Conservation (phyloP, 2,113 vertebrate species). For the Todiramphus chloris region DNA sequence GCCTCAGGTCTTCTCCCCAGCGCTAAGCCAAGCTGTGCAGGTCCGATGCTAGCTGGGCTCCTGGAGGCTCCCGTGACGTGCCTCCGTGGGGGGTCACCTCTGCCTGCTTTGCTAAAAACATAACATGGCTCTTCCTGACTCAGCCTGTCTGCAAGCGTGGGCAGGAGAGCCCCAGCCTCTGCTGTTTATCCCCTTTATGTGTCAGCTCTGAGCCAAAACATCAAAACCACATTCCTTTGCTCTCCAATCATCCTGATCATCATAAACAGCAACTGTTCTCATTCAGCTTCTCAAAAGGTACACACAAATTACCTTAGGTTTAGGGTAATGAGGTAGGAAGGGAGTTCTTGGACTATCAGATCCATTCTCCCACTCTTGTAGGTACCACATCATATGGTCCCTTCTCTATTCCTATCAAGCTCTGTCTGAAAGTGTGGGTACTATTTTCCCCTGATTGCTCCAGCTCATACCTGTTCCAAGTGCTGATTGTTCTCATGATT, state of each 20-base stretch:
- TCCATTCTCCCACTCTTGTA: neutral
- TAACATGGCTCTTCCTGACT: neutral
- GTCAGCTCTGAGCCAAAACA: slow-evolving; percentile 22
- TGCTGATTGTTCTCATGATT: neutral
- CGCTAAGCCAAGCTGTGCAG: neutral
- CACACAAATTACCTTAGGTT: neutral
- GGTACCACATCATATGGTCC: slow-evolving; percentile 16
- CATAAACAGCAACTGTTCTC: slow-evolving; percentile 1
- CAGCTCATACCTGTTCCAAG: neutral
- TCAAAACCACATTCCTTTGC: slow-evolving; percentile 24
- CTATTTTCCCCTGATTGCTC: neutral
- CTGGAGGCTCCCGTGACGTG: neutral
- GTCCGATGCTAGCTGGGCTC: neutral
- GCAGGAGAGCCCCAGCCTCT: neutral
- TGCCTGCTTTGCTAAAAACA: neutral
- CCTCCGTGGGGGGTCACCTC: neutral
- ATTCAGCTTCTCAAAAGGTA: neutral
- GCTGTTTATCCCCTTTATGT: neutral
- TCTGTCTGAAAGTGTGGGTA: neutral
- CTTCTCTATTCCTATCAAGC: neutral
- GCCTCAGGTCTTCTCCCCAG: neutral
- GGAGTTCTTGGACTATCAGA: neutral
- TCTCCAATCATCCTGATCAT: neutral
- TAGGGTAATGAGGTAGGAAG: slow-evolving; percentile 13
- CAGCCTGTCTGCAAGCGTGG: neutral